phyloP scores from a whole-genome alignment of 2,888 invertebrate genomes.

The Leucoma salicis region DNA sequence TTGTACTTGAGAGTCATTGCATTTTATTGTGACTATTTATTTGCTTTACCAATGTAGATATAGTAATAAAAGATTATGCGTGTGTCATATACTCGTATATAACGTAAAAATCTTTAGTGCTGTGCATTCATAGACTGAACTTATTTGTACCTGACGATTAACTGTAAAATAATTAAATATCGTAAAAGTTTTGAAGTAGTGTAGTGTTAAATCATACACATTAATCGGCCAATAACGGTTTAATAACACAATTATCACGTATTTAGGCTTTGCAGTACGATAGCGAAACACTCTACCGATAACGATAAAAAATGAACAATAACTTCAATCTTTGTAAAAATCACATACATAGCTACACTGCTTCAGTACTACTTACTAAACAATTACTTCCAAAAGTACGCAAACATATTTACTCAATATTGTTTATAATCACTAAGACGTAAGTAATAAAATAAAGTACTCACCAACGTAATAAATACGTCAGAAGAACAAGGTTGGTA shows the following conservation, averaged over 20 bases:
- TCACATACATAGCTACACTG: background rate
- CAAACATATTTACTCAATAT: background rate
- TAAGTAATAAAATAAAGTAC: slow-evolving; percentile 36
- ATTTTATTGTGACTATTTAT: too few species aligned
- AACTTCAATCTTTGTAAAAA: background rate
- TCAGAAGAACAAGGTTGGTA: slow-evolving; percentile 83
- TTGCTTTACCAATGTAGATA: too few species aligned
- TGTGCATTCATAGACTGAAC: too few species aligned
- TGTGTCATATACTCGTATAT: too few species aligned
- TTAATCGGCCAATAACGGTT: background rate
- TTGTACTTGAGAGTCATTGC: too few species aligned
- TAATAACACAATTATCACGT: slow-evolving; percentile 17
- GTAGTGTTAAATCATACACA: background rate
- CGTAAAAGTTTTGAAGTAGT: too few species aligned
- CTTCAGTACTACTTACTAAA: too few species aligned
- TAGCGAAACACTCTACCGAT: slow-evolving; percentile 23
- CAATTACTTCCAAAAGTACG: background rate
- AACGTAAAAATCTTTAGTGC: too few species aligned
- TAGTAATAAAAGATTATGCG: too few species aligned
- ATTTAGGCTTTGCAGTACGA: slow-evolving; percentile 21
- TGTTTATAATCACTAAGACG: background rate
- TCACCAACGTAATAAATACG: slow-evolving; percentile 68
- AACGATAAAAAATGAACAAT: slow-evolving; percentile 2
- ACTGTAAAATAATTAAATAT: too few species aligned
- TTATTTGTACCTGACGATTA: too few species aligned